These are phyloP conservation scores for Heliocidaris erythrogramma DNA, from an alignment of 35 echinoderm and acorn worm genomes.

Conservation along the genomic window DNA sequence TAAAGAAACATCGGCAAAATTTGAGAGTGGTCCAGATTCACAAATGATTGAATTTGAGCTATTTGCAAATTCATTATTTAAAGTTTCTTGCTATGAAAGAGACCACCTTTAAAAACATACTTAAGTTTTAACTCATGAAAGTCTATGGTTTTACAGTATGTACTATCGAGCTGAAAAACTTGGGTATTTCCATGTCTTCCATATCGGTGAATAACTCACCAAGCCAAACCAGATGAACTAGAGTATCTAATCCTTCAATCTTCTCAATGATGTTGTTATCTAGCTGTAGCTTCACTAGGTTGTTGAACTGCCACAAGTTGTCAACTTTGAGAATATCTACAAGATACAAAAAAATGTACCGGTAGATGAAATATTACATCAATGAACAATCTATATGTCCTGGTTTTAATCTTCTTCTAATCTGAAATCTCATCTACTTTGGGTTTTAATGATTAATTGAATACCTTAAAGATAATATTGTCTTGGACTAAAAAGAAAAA, in stretches of 20 bases:
- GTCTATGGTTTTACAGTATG: neutral
- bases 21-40: too few species aligned
- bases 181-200: too few species aligned
- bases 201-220: conserved; percentile 60
- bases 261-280: conserved; percentile 99
- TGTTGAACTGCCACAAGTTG: conserved; percentile 98
- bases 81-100: too few species aligned
- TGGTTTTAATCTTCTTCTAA: neutral
- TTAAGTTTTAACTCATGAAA: neutral
- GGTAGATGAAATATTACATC: neutral
- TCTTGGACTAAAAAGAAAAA: too few species aligned
- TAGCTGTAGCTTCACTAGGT: conserved; percentile 88
- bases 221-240: conserved; percentile 93
- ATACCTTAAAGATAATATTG: too few species aligned
- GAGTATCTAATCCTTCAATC: conserved; percentile 86
- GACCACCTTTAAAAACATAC: too few species aligned
- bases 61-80: too few species aligned
- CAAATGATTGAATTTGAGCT: too few species aligned
- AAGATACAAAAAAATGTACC: neutral
- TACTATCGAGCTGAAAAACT: neutral
- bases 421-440: too few species aligned
- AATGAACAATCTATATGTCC: neutral
- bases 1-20: too few species aligned
- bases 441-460: too few species aligned
- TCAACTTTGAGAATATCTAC: conserved; percentile 98